Base-by-base conservation (phyloP, 2,888 invertebrate species). In the Acrocera orbiculus region DNA sequence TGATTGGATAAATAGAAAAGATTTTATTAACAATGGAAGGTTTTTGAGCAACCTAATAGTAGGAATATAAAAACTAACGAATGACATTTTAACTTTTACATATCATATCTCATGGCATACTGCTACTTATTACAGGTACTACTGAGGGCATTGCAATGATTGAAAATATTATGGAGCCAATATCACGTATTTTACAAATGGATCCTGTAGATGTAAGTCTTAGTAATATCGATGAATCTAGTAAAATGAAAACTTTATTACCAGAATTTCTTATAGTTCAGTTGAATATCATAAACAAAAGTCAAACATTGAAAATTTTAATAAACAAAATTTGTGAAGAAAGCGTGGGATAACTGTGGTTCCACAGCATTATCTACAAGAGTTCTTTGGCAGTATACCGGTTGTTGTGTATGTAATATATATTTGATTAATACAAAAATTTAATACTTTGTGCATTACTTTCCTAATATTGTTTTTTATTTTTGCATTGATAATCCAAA, bases 311-410 rank as follows among this genome's bases (percentile, higher is more conserved):
- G 58, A 64, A 11, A 50, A 57, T 6, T 77, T 71, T 47, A 82
- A 82, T 47, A 58, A 59, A 42, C 64, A 65, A 32, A 82, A 86
- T 56, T 63, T 77, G 10, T 87, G 86, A 86, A 78, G 70, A 46
- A 87, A 87, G 52, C 68, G 69, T 23, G 87, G 79, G 0, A 54
- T 80, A 2, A 62, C 73, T 10, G 48, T 82, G 5, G 63, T 73
- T 8, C 67, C 78, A 4, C 70, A 83, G 69, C 69, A 68, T 44
- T 86, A 74, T 61, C 67, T 68, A 1, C 58, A 73, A 2, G 45
- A 55, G 1, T 52, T 64, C 20, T 51, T 59, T 16, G 63, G 69
- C 1, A 66, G 67, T 32, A 73, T 58, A 39, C 63, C 69, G 31
- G 69, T 72, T 0, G 61, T 70, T 14, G 62, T 82, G n/a, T n/a